Conservation (phyloP, 2,888 invertebrate species). For the Ectemnius lituratus region DNA sequence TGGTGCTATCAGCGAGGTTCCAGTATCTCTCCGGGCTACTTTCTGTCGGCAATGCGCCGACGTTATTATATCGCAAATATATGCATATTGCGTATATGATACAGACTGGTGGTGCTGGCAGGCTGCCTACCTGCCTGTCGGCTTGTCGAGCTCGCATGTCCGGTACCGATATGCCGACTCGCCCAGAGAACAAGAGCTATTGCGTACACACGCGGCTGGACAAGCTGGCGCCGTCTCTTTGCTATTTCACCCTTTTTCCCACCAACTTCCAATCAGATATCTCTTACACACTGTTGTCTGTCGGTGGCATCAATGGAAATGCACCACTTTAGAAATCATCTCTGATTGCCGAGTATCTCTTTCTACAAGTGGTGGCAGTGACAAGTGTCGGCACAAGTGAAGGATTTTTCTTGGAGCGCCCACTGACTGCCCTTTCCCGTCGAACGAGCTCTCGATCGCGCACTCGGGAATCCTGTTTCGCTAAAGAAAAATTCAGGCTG, state of each 20-base stretch:
- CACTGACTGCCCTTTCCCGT: slow-evolving; percentile 6
- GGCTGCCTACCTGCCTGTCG: slow-evolving; percentile 6
- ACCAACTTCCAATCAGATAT: slow-evolving; percentile 10
- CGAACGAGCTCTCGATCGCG: background rate
- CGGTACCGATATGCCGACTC: background rate
- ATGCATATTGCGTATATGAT: slow-evolving; percentile 4
- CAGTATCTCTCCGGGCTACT: slow-evolving; percentile 2
- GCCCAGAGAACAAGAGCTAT: slow-evolving; percentile 48
- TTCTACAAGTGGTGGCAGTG: background rate
- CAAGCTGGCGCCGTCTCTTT: slow-evolving; percentile 61
- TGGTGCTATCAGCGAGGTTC: background rate
- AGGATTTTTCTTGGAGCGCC: background rate
- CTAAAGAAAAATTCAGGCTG: background rate
- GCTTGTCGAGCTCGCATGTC: slow-evolving; percentile 3
- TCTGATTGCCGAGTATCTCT: background rate
- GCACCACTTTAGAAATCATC: background rate
- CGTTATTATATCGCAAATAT: slow-evolving; percentile 6
- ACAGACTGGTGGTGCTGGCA: background rate
- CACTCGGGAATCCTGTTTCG: slow-evolving; percentile 9
- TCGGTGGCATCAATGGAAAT: background rate
- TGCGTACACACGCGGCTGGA: slow-evolving; percentile 55
- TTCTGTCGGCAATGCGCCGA: background rate
- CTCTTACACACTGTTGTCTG: background rate
- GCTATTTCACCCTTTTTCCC: slow-evolving; percentile 44
- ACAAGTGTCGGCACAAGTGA: slow-evolving; percentile 1